Evolutionary conservation across 1,140 invertebrate species (phyloP).

Genomic region (Bombus sylvicola): DNA sequence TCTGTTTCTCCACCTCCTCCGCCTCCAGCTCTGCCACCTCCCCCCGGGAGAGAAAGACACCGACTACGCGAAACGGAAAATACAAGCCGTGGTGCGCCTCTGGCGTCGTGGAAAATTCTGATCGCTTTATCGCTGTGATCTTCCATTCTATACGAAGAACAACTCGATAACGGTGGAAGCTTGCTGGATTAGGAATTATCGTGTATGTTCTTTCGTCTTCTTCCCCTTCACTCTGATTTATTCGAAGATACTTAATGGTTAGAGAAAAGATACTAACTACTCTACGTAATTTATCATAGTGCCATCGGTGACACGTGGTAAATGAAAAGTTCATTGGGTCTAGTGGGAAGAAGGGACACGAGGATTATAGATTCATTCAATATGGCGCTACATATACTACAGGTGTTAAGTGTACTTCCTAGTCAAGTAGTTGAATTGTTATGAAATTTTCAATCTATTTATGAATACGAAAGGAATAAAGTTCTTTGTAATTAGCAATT

Average conservation of each 20-base stretch:
- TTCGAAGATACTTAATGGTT: neutral
- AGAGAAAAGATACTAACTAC: neutral
- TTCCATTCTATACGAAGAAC: neutral
- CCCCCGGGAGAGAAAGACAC: neutral
- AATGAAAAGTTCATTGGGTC: neutral
- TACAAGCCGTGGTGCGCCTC: neutral
- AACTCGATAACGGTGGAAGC: neutral
- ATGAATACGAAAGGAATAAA: too few relatives aligned
- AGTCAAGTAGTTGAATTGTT: too few relatives aligned
- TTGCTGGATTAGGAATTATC: neutral
- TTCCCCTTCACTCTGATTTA: neutral
- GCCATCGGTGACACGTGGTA: neutral
- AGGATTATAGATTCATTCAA: too few relatives aligned
- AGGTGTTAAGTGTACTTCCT: too few relatives aligned
- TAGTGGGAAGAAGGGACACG: neutral
- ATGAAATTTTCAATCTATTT: too few relatives aligned
- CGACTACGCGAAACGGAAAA: constrained; percentile 47
- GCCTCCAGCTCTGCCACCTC: neutral
- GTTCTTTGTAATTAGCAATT: too few relatives aligned
- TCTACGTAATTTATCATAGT: neutral
- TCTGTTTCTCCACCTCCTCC: neutral
- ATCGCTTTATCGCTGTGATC: constrained; percentile 8
- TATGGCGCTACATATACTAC: too few relatives aligned
- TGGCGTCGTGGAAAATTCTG: constrained; percentile 24
- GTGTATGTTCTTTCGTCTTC: neutral